Base-by-base conservation (phyloP, 2,888 invertebrate species). In the Lathronympha strigana region DNA sequence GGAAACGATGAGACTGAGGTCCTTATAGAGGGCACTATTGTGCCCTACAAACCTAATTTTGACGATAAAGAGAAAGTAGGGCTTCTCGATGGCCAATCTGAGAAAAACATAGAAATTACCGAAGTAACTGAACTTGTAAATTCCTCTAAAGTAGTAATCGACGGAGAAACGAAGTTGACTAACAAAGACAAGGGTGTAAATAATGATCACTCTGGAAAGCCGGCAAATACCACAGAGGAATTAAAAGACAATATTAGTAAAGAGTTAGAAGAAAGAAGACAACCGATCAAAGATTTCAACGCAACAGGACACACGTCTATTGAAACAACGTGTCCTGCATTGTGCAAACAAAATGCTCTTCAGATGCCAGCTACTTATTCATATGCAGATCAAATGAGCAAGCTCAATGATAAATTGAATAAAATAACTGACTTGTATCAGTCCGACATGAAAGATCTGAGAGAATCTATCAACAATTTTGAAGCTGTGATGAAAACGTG, bases 401-500 rank as follows among this genome's bases (percentile, higher is more conserved):
- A 51, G 17, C 17, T 51, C 19, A 19, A 51, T 4, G 31, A 51
- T 11, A 51, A 33, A 19, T 31, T 51, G 13, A 51, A 31, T 4
- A 31, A 19, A 13, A 51, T 51, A 6, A 33, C 31, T 19, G 19
- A 51, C 4, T 11, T 31, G 5, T 51, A 51, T 33, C 19, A 51
- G 33, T 19, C 6, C 19, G 51, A 51, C 6, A 51, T 51, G 33
- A 33, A 19, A 21, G 19, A 33, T 43, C 9, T 43, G 8, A 43
- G 19, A 21, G 38, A 38, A 23, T 54, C 21, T 6, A 23, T 54
- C 9, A 38, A 38, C n/a, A 4, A 15, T 23, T 4, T 38, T 5
- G 25, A 28, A 50, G 23, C 38, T 5, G 4, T 9, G 4, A 23
- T 23, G 8, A 54, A 36, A 15, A 8, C 4, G 8, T 11, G n/a